A percentile compares a stretch with the other conserved stretches of the same genome.
Conservation (phyloP, 2,888 invertebrate genomes). For the Xestia c-nigrum region DNA sequence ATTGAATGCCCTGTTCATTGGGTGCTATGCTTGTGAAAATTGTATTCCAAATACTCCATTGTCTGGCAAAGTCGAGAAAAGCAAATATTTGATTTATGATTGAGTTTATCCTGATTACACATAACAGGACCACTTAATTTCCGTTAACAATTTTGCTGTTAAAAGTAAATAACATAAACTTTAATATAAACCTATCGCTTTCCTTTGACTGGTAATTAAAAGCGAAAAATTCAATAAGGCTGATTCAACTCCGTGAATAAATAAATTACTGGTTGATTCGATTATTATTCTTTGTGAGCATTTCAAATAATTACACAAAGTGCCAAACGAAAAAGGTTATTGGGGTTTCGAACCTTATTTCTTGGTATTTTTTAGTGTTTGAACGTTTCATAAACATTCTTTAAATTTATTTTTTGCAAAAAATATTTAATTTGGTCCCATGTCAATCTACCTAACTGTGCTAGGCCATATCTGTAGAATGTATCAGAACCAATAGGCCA, state of each 20-base stretch:
- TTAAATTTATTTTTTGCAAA: not conserved
- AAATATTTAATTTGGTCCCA: not conserved
- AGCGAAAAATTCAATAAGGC: slow-evolving; percentile 31
- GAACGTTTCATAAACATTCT: not conserved
- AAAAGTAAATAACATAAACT: slow-evolving; percentile 4
- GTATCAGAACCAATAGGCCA: too few species aligned
- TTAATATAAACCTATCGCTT: slow-evolving; percentile 7
- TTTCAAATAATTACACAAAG: slow-evolving; percentile 46
- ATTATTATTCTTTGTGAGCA: slow-evolving; percentile 40
- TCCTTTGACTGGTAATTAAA: slow-evolving; percentile 41
- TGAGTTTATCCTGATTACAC: too few species aligned
- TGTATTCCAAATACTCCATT: not conserved
- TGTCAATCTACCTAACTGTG: too few species aligned
- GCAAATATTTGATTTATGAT: not conserved
- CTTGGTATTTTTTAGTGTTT: slow-evolving; percentile 3
- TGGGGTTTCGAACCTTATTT: not conserved
- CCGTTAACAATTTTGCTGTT: not conserved
- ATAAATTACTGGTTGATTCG: slow-evolving; percentile 35
- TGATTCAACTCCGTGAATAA: slow-evolving; percentile 34
- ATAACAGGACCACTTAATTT: not conserved
- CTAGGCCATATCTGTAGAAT: too few species aligned
- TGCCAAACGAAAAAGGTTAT: slow-evolving; percentile 28
- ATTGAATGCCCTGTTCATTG: slow-evolving; percentile 31
- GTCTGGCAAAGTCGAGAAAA: too few species aligned
- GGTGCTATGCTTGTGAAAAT: slow-evolving; percentile 21